Evolutionary conservation across 2,888 invertebrate species (phyloP), one percentile per base, ranked within the genome.

Genomic region (Myathropa florea): DNA sequence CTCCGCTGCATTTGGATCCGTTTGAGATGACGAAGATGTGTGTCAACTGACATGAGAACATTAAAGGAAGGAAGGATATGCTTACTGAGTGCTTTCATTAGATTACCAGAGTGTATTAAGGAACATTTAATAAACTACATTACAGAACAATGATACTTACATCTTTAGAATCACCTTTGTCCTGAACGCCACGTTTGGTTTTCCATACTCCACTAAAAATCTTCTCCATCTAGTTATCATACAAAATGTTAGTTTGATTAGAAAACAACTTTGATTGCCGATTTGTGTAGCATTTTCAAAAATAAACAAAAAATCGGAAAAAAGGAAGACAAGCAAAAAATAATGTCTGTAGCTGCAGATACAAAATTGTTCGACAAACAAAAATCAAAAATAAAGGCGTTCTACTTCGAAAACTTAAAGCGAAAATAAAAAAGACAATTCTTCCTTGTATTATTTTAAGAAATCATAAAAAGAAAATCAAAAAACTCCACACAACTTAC

Each of bases 161-260:
- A 18, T 46, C 46, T 18, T 46, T 46, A 7, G 46, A 1, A 46
- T 76, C 68, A 33, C 88, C 87, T n/a, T 89, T 83, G 2, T 92
- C 93, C 61, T 93, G 93, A 10, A 96, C 93, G 0, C 97, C 97
- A 61, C 96, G 94, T 91, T 97, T 97, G 89, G 96, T 97, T 90
- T 95, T 95, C 97, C 97, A 97, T 65, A 97, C 97, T 92, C 96
- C 96, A 91, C 97, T 97, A 93, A 97, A 97, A 93, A 98, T 97
- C 92, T 97, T 97, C 93, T 98, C 97, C 96, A 98, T 96, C 98
- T 98, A 93, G 68, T 88, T 30, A 80, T 76, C 53, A 65, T 67
- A 55, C 60, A 73, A 39, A 4, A 23, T 18, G 73, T 85, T 82
- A 82, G 78, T 73, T 23, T 24, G 21, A 46, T 59, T 18, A 2